Base-by-base conservation (phyloP, 1,140 invertebrate species). In the Berghia stephanieae region DNA sequence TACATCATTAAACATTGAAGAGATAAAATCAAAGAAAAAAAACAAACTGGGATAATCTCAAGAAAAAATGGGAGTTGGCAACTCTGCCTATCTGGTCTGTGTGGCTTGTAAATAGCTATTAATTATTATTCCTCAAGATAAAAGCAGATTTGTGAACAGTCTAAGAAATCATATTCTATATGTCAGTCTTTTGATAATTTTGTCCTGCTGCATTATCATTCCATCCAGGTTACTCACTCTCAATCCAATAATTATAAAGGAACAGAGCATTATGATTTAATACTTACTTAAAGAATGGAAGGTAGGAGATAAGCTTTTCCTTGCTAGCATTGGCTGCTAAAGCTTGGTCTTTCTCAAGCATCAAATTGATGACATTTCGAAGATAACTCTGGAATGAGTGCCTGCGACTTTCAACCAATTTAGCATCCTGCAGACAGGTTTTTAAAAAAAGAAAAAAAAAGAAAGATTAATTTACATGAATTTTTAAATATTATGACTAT, bases 241-340 rank as follows among this genome's bases (percentile, higher is more conserved):
- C 27, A 10, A 24, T 8, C 5, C 4, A 49, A 3, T n/a, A 34
- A 16, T 5, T 13, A 8, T 16, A 67, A 60, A 36, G 10, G 27
- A 6, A 44, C 24, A 46, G 10, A 36, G 13, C 36, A 18, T 68
- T 38, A 13, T 38, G 18, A 8, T 5, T 44, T 2, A 34, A 24
- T 60, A 72, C 84, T 85, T 90, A 95, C 95, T 94, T 93, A 86
- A 96, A 95, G 89, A 96, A 96, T 71, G 94, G 94, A 81, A 96
- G 89, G 79, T 94, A 87, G 8, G 92, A 91, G 77, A 95, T 90
- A 63, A 96, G 91, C 27, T 93, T 92, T 72, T 93, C 92, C 85
- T 94, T 93, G 83, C 90, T 92, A 49, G 93, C 93, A 83, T 91
- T 92, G 68, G 91, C 91, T 5, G 93, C 90, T 80, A 96, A 91